Evolutionary conservation across 2,888 invertebrate genomes (phyloP).

Genomic region (Thecocarcelia acutangulata): DNA sequence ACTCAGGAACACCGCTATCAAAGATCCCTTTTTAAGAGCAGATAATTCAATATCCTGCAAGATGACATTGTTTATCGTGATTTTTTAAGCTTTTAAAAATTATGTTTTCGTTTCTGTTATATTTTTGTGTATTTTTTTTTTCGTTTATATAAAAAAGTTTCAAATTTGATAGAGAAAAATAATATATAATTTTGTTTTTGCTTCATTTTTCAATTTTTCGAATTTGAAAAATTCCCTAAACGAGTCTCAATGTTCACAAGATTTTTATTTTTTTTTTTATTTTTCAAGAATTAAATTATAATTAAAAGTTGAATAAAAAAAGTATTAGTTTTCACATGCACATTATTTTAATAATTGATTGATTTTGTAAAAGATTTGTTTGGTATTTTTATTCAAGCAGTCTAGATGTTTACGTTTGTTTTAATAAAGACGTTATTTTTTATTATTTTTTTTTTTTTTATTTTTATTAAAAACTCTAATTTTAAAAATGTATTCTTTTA

Average conservation of each 20-base stretch:
- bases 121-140: slow-evolving; percentile 28
- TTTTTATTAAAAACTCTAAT: slow-evolving; percentile 40
- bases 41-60: slow-evolving; percentile 60
- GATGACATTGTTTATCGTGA: slow-evolving; percentile 48
- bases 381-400: slow-evolving; percentile 76
- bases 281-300: slow-evolving; percentile 64
- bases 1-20: no score
- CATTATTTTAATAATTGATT: slow-evolving; percentile 52
- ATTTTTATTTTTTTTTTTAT: slow-evolving; percentile 58
- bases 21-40: slow-evolving; percentile 13
- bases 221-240: slow-evolving; percentile 79
- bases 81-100: slow-evolving; percentile 50
- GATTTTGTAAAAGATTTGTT: slow-evolving; percentile 58
- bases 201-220: slow-evolving; percentile 68
- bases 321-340: slow-evolving; percentile 25
- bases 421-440: slow-evolving; percentile 42
- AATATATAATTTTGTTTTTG: slow-evolving; percentile 48
- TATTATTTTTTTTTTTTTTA: no score
- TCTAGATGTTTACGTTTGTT: slow-evolving; percentile 75
- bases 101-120: slow-evolving; percentile 35
- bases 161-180: slow-evolving; percentile 36
- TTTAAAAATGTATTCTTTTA: not conserved
- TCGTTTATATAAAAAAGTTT: slow-evolving; percentile 54
- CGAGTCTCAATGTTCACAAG: slow-evolving; percentile 78
- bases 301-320: slow-evolving; percentile 27